Conservation (phyloP, 2,797 vertebrate genomes). For the Poecilia wingei region DNA sequence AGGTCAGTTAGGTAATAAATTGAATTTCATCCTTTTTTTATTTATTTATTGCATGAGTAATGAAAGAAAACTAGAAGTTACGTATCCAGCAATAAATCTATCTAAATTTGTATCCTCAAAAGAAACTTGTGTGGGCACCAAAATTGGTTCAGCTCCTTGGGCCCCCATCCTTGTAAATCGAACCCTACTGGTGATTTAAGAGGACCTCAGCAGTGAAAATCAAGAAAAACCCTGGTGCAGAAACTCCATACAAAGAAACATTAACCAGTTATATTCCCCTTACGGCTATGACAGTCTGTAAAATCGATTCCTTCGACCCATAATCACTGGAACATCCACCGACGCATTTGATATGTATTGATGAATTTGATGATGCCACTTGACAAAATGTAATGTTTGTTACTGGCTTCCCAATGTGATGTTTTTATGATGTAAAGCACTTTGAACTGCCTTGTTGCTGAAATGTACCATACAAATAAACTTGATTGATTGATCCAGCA, state of each 20-base stretch:
- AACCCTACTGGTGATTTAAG: background rate
- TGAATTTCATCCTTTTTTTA: background rate
- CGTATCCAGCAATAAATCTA: background rate
- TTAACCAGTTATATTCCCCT: background rate
- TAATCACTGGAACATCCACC: too few species aligned
- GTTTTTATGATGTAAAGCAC: too few species aligned
- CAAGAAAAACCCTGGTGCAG: slow-evolving; percentile 30
- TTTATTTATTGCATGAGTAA: background rate
- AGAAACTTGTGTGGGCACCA: background rate
- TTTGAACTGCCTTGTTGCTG: too few species aligned
- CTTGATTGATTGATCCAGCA: background rate
- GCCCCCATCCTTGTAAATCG: background rate
- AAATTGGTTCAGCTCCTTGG: background rate
- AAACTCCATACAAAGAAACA: slow-evolving; percentile 22
- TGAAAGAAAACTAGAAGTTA: background rate
- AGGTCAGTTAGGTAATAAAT: background rate
- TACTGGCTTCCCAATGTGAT: too few species aligned
- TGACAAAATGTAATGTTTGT: too few species aligned
- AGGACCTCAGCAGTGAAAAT: slow-evolving; percentile 49
- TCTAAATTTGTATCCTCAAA: background rate
- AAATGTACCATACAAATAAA: too few species aligned
- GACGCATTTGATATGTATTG: too few species aligned
- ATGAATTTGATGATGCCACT: too few species aligned
- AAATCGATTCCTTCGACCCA: background rate
- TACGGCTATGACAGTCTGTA: slow-evolving; percentile 6